phyloP scores from a whole-genome alignment of 2,113 vertebrate genomes.

The Dryoscopus gambensis region DNA sequence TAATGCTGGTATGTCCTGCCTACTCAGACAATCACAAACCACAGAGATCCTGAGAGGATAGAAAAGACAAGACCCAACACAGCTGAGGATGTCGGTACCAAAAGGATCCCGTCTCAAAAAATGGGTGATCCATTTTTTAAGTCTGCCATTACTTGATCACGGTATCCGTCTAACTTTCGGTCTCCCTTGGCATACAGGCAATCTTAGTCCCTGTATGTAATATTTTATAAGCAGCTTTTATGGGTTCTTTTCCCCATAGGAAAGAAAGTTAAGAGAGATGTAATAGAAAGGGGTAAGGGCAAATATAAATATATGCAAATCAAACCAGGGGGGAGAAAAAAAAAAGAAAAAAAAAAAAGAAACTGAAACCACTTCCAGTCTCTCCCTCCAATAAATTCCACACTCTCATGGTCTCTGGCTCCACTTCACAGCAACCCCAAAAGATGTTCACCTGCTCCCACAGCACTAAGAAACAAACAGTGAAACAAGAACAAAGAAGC shows the following conservation, averaged over 20 bases:
- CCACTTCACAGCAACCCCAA: conserved; percentile 21
- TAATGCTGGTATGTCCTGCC: not conserved
- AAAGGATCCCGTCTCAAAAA: not conserved
- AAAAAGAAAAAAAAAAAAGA: not conserved
- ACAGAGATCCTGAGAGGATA: not conserved
- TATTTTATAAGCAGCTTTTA: not conserved
- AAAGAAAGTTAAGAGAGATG: not conserved
- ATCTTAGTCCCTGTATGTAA: not conserved
- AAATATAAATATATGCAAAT: conserved; percentile 6
- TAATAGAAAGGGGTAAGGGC: not conserved
- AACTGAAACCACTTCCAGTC: conserved; percentile 34
- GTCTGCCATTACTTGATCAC: not conserved
- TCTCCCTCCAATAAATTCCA: not conserved
- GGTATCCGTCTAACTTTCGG: not conserved
- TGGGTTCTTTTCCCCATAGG: not conserved
- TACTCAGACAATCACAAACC: not conserved
- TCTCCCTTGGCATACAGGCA: not conserved
- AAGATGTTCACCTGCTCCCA: conserved; percentile 37
- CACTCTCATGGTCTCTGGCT: not conserved
- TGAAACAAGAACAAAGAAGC: not conserved
- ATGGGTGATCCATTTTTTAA: not conserved
- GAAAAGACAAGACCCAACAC: not conserved
- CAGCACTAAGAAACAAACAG: conserved; percentile 14
- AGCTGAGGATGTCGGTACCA: not conserved
- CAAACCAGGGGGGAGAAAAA: not conserved